Evolutionary conservation across 2,888 invertebrate genomes (phyloP), one percentile per base, ranked within the genome.

Genomic region (Drosophila putrida): DNA sequence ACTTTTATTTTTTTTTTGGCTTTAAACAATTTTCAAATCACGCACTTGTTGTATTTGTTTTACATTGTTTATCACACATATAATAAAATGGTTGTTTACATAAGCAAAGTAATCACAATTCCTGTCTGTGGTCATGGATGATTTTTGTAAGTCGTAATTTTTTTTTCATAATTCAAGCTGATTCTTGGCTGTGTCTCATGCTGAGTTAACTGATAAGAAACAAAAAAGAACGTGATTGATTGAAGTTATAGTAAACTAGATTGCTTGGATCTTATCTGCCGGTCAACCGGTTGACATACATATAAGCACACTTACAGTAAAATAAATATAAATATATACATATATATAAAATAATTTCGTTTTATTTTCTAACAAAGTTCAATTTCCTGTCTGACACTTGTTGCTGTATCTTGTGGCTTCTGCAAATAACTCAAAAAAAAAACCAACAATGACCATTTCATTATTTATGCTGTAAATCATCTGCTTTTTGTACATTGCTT

Each of bases 381-480:
- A 82, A 85, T 82, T 87, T 88, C 85, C 69, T 76, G 76, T 51
- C 60, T 59, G 41, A 44, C 58, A 70, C 70, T 62, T 75, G 63
- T 43, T 54, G 8, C 6, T 43, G 36, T 35, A 15, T 15, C 10
- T 61, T 46, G 27, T 60, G 41, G 65, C 72, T 71, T 77, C 58
- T 53, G 75, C 86, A 83, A 84, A 83, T 83, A 88, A 86, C 66
- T 86, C 51, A 47, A 74, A 20, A 20, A 47, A 74, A 20, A 20
- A 68, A 58, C 50, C 71, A 66, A 67, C 71, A 75, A 78, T 84
- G 82, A 81, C 70, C 72, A 79, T 70, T 82, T 84, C 67, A 69
- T 73, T 76, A 65, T 69, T 83, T 75, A 63, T 69, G 78, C 70
- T 71, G 87, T 84, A 84, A 86, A 84, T 88, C 87, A 84, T 82